Evolutionary conservation across 1,140 invertebrate genomes (phyloP), one percentile per base, ranked within the genome.

Genomic region (Macrostomum lignano): DNA sequence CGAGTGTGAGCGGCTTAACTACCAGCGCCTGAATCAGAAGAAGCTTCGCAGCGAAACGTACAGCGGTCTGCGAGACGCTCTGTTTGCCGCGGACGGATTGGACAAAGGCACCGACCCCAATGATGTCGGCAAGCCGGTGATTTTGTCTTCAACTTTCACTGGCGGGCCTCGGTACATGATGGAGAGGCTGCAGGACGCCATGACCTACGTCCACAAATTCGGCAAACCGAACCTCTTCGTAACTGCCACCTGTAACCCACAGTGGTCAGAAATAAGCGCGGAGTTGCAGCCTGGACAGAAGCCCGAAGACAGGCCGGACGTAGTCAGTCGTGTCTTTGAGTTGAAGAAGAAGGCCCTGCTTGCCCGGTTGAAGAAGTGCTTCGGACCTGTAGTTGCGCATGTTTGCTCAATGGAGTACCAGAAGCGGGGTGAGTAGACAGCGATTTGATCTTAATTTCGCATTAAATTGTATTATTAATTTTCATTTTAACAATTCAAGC

Each of bases 201-300:
- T n/a, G n/a, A n/a, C n/a, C n/a, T n/a, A n/a, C n/a, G n/a, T n/a
- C n/a, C n/a, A n/a, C n/a, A n/a, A n/a, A n/a, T n/a, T n/a, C n/a
- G n/a, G n/a, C n/a, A 42, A 44, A 23, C 54, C 58, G n/a, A 44
- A 47, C 35, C 36, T 58, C 2, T 63, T 63, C 33, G 51, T 63
- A 17, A 63, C 58, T 17, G 53, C 64, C 17, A 65, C 61, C 9
- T 55, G 46, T 31, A 67, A 58, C 52, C 57, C 43, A 40, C 55
- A 40, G 31, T 67, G 63, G 62, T 28, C 25, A 3, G 52, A 65
- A 40, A 59, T 63, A 7, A 30, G 24, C 31, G 25, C 42, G 17
- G 31, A 42, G 6, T 38, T 62, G 26, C 35, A 41, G 5, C 36
- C 39, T 26, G 23, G 37, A 4, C 40, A 58, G 44, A 36, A 21